Evolutionary conservation across 1,140 invertebrate genomes (phyloP).

Genomic region (Drosophila kohkoa): DNA sequence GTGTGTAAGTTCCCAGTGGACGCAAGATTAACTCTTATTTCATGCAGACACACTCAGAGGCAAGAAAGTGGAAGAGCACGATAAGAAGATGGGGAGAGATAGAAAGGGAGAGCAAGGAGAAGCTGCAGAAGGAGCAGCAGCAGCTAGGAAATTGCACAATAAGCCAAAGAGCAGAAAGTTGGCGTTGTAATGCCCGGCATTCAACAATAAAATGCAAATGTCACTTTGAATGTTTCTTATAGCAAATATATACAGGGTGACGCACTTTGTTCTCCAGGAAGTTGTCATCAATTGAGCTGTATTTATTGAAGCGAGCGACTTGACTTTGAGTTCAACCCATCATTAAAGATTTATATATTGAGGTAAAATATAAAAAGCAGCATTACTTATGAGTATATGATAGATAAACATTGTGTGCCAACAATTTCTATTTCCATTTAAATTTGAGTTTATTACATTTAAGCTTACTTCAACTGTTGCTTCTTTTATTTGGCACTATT

Average conservation of each 20-base stretch:
- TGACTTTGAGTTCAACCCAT: too few species aligned
- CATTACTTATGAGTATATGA: too few species aligned
- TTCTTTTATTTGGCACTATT: too few species aligned
- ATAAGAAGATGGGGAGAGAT: not conserved
- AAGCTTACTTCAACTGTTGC: too few species aligned
- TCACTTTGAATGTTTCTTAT: conserved; percentile 62
- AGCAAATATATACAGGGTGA: conserved; percentile 50
- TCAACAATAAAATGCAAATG: conserved; percentile 72
- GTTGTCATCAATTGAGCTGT: not conserved
- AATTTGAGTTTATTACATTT: too few species aligned
- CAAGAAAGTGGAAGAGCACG: conserved; percentile 49
- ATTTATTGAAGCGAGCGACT: too few species aligned
- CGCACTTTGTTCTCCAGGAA: not conserved
- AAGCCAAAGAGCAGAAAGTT: conserved; percentile 65
- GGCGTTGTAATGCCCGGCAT: conserved; percentile 63
- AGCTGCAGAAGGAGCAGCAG: not conserved
- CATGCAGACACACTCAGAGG: conserved; percentile 60
- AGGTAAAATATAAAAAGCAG: too few species aligned
- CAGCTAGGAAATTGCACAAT: conserved; percentile 61
- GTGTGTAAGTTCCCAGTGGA: conserved; percentile 51
- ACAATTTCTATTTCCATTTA: too few species aligned
- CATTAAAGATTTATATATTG: too few species aligned
- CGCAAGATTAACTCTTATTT: conserved; percentile 72
- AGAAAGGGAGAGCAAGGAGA: too few species aligned
- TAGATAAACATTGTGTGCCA: too few species aligned